Base-by-base conservation (phyloP, 2,113 vertebrate genomes). In the Suricata suricatta region DNA sequence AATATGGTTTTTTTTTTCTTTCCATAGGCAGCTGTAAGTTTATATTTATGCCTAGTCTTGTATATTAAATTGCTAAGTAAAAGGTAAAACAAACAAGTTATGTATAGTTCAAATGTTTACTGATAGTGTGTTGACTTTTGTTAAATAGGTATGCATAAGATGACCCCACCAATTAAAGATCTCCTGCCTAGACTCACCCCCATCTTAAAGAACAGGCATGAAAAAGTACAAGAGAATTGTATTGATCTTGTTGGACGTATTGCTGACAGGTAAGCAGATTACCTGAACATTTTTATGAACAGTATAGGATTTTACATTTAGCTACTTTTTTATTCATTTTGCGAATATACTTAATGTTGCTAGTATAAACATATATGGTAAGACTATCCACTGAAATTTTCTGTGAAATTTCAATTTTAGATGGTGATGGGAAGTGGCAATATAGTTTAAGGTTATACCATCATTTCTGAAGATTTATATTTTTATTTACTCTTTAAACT, bases 91-190 rank as follows among this genome's bases (percentile, higher is more conserved):
- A 69, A 88, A 33, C 4, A 81, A 19, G 44, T 0, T 88, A n/a
- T n/a, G 12, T 88, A n/a, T n/a, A 14, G 13, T 96, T 97, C 50
- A 93, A 21, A 79, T 88, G 63, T 86, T 97, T 81, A 97, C 68
- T 90, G 87, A 95, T 83, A 44, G 68, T 89, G 41, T 85, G 19
- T 96, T 97, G 86, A 81, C 97, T 92, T 97, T 3, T 86, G 5
- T 97, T 97, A 72, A 52, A 93, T 96, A 99, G 99, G 99, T 96
- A 99, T 99, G 99, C 99, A 99, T 98, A 99, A 99, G 99, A 99
- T 99, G 99, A 99, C 99, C 0, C 99, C 99, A 41, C 99, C 99
- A 9, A 99, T 99, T 98, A 99, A 99, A 98, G 99, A 99, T 97
- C 98, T 99, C 93, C 99, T 99, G 90, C 99, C 99, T 90, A 99